Conservation (phyloP, 2,888 invertebrate genomes). For the Ferrisia virgata region DNA sequence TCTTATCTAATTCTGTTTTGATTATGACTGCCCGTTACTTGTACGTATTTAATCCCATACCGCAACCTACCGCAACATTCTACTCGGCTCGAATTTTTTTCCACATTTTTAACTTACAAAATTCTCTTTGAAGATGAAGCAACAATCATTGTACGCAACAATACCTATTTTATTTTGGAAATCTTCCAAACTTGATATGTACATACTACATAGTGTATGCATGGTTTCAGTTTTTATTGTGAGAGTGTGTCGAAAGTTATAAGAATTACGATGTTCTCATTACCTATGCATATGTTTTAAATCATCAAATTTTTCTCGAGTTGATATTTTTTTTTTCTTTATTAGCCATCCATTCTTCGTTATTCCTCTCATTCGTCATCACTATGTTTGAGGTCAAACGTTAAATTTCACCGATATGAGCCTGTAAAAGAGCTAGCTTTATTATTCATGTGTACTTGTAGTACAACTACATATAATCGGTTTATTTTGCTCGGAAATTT, state of each 20-base stretch:
- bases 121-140: background rate
- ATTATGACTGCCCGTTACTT: background rate
- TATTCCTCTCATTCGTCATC: background rate
- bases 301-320: background rate
- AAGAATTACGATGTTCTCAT: background rate
- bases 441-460: too few species aligned
- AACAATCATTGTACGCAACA: background rate
- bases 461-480: too few species aligned
- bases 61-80: background rate
- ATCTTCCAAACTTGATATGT: conserved; percentile 15
- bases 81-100: background rate
- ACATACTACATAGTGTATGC: background rate
- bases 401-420: too few species aligned
- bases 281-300: background rate
- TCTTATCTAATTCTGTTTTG: background rate
- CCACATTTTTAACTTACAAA: background rate
- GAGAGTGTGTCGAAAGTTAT: background rate
- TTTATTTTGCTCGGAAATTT: too few species aligned
- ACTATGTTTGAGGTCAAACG: background rate
- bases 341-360: background rate
- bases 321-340: background rate
- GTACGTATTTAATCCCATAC: background rate
- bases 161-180: background rate
- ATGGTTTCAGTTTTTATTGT: background rate
- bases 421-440: too few species aligned